A percentile compares a stretch with the other conserved stretches of the same genome.
Conservation (phyloP, 2,113 vertebrate species). For the Dolichotis patagonum region DNA sequence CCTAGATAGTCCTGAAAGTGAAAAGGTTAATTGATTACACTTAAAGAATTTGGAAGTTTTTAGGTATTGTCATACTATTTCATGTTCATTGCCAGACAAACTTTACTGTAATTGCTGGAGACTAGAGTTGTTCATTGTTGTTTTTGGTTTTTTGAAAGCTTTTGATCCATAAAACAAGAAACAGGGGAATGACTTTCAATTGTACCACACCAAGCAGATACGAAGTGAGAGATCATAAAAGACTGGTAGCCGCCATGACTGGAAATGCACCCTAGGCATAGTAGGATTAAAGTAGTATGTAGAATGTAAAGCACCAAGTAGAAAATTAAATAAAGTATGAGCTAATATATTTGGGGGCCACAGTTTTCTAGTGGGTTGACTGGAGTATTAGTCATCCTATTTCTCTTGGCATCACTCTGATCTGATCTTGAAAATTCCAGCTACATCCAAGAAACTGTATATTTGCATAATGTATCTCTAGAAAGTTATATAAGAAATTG, state of each 20-base stretch:
- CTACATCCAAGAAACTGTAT: not conserved
- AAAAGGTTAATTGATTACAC: not conserved
- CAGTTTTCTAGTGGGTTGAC: not conserved
- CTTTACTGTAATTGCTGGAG: not conserved
- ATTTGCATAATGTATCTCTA: not conserved
- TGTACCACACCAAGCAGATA: not conserved
- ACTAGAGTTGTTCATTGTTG: not conserved
- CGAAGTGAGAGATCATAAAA: not conserved
- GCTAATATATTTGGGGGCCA: not conserved
- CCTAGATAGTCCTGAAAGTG: not conserved
- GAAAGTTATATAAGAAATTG: not conserved
- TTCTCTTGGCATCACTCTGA: constrained; percentile 36
- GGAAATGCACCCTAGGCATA: not conserved
- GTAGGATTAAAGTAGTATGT: not conserved
- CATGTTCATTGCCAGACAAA: not conserved
- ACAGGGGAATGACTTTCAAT: not conserved
- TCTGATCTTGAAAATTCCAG: constrained; percentile 44
- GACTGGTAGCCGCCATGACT: not conserved
- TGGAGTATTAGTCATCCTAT: not conserved
- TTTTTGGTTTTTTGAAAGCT: not conserved
- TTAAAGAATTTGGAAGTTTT: constrained; percentile 37
- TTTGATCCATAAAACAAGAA: not conserved
- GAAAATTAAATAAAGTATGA: not conserved
- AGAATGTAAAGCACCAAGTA: not conserved
- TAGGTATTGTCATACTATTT: not conserved